phyloP scores from a whole-genome alignment of 1,140 invertebrate genomes.

The Gerris buenoi region DNA sequence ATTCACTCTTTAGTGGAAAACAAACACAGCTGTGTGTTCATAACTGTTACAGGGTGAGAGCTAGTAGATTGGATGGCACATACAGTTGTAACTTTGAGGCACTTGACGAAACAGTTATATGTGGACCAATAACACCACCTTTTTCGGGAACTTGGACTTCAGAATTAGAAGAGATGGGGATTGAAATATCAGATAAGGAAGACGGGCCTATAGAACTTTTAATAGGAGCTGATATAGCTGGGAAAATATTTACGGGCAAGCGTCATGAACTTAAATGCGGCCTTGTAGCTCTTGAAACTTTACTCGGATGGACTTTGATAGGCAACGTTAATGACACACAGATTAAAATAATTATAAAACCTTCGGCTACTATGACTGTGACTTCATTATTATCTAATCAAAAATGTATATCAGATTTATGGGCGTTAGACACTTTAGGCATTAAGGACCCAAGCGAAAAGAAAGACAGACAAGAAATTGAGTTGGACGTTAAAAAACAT shows the following conservation, averaged over 20 bases:
- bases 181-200: too few species aligned
- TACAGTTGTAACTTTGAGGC: constrained; percentile 9
- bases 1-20: not conserved
- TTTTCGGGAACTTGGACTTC: not conserved
- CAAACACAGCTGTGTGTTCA: too few species aligned
- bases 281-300: not conserved
- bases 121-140: not conserved
- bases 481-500: constrained; percentile 12
- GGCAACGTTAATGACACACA: too few species aligned
- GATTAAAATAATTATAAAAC: too few species aligned
- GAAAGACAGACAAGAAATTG: constrained; percentile 15
- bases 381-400: too few species aligned
- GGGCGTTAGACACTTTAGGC: too few species aligned
- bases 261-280: not conserved
- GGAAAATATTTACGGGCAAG: not conserved
- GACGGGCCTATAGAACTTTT: not conserved
- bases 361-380: too few species aligned
- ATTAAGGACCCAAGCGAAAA: too few species aligned
- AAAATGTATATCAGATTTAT: too few species aligned
- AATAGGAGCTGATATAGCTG: constrained; percentile 2
- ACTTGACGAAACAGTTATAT: constrained; percentile 4
- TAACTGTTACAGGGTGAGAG: not conserved
- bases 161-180: not conserved
- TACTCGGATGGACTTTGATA: not conserved
- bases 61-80: not conserved